These are phyloP conservation scores for Protomyctophum bolini DNA, from an alignment of 2,113 vertebrate genomes.

Conservation along the genomic window DNA sequence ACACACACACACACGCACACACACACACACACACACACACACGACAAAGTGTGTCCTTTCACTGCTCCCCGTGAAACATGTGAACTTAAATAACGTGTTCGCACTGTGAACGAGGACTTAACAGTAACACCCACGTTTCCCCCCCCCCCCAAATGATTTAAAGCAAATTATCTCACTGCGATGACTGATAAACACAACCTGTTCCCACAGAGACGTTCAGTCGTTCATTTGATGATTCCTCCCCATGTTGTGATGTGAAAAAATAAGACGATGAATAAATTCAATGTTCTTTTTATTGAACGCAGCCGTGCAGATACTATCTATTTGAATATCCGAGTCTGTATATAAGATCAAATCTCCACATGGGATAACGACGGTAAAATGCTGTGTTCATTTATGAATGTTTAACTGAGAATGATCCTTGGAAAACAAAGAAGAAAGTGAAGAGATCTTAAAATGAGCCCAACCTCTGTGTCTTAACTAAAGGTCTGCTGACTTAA, in stretches of 20 bases:
- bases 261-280: too few species aligned
- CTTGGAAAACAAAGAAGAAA: neutral
- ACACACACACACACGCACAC: slow-evolving; percentile 10
- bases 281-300: too few species aligned
- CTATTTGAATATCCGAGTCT: too few species aligned
- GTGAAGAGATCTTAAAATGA: neutral
- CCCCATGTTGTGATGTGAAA: too few species aligned
- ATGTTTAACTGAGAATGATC: neutral
- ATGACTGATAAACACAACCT: too few species aligned
- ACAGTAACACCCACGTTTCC: neutral
- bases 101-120: neutral
- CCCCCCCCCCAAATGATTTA: neutral
- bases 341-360: too few species aligned
- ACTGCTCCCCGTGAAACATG: neutral
- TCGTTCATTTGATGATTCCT: too few species aligned
- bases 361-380: neutral
- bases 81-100: neutral
- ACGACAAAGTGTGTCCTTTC: slow-evolving; percentile 1
- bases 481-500: neutral
- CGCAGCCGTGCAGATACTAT: too few species aligned
- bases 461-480: neutral
- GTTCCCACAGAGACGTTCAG: too few species aligned
- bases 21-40: slow-evolving; percentile 9
- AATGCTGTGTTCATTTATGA: too few species aligned
- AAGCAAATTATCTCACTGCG: too few species aligned